Evolutionary conservation across 2,888 invertebrate genomes (phyloP), one percentile per base, ranked within the genome.

Genomic region (Epicampocera succincta): DNA sequence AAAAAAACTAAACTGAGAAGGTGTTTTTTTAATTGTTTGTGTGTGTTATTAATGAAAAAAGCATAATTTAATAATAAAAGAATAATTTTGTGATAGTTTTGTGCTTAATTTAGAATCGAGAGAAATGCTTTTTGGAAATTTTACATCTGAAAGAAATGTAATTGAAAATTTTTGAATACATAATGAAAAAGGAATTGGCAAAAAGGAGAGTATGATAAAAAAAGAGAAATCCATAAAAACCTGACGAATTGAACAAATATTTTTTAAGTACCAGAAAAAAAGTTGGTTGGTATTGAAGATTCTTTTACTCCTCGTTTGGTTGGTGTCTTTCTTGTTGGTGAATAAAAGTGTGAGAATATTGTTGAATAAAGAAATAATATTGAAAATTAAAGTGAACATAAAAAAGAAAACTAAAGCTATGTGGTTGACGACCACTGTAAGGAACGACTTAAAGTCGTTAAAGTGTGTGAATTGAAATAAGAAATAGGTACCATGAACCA

Each of bases 361-460:
- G 78, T 78, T 44, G 60, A 63, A 69, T 48, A 68, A 69, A 69
- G 50, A 68, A 75, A 65, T 68, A 76, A 72, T 76, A 76, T 76
- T 63, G 68, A 73, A 76, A 76, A 77, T 77, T 82, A 81, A 81
- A 76, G 76, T 76, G 80, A 81, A 81, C 76, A 72, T 54, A 82
- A 72, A 75, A 81, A 82, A 82, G 74, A 82, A 82, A 82, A 82
- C 82, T 82, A 60, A 71, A 82, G 78, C 60, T 82, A 78, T 82
- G 82, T 82, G 82, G 82, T 66, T 82, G 74, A 66, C 71, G 78
- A 78, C 82, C 82, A 82, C 82, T 78, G 73, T 66, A 78, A 82
- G 82, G 82, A 82, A 78, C 82, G 82, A 82, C 82, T 82, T 75
- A 74, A 82, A 78, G 82, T 82, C 78, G 82, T 78, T 82, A 74